phyloP scores from a whole-genome alignment of 64 coral and sea anemone species.

The Pachyseris speciosa region DNA sequence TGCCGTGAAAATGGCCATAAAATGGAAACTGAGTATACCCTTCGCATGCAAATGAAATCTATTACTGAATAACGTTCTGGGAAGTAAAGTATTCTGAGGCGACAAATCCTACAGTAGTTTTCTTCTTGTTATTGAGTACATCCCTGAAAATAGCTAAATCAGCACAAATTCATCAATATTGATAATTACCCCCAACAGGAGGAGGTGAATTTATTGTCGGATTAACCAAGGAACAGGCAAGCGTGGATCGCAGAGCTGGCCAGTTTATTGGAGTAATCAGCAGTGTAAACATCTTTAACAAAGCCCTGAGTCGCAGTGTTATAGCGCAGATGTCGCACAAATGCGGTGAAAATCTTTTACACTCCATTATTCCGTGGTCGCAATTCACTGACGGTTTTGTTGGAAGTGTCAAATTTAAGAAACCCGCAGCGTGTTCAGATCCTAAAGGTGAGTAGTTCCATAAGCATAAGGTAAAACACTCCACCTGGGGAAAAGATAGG shows the following conservation, averaged over 20 bases:
- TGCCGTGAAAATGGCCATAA: too few relatives aligned
- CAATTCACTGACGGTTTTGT: constrained; percentile 21
- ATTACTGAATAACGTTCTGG: too few relatives aligned
- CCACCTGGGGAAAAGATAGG: too few relatives aligned
- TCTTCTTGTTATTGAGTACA: too few relatives aligned
- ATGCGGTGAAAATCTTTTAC: not conserved
- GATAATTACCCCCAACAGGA: constrained; percentile 5
- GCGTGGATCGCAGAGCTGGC: not conserved
- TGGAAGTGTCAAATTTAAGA: not conserved
- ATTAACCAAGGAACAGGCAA: constrained; percentile 12
- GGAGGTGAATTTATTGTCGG: constrained; percentile 57
- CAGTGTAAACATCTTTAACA: constrained; percentile 25
- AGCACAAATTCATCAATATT: not conserved
- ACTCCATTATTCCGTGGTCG: constrained; percentile 9
- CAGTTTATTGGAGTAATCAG: constrained; percentile 58
- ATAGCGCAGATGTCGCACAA: constrained; percentile 23
- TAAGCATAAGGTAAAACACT: not conserved
- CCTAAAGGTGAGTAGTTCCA: not conserved
- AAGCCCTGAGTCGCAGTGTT: not conserved
- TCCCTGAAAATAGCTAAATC: not conserved
- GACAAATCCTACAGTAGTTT: too few relatives aligned
- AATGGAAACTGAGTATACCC: too few relatives aligned
- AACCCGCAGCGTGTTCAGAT: constrained; percentile 18
- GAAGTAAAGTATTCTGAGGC: too few relatives aligned
- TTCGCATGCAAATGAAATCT: too few relatives aligned